Conservation (phyloP, 2,113 vertebrate species). For the Hippopotamus amphibius region DNA sequence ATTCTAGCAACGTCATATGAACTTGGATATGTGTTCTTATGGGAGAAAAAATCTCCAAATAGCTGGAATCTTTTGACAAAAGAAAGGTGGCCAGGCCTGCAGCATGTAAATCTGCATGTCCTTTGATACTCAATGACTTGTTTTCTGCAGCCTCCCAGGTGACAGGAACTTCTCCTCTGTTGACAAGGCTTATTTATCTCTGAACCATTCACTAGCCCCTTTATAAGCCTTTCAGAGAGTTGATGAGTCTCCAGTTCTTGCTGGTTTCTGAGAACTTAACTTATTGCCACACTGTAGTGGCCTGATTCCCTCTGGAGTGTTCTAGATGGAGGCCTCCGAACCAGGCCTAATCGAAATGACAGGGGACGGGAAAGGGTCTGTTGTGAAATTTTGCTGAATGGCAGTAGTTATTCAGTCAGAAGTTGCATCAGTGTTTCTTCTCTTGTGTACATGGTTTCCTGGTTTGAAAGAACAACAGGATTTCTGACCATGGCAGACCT, state of each 20-base stretch:
- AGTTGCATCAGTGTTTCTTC: conserved; percentile 6
- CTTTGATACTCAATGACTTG: not conserved
- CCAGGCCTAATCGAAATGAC: not conserved
- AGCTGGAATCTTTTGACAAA: not conserved
- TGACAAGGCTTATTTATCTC: not conserved
- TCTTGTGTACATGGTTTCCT: conserved; percentile 87
- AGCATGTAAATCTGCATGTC: not conserved
- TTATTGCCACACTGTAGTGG: no score
- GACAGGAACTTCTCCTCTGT: not conserved
- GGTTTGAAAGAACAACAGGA: conserved; percentile 87
- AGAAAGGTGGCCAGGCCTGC: not conserved
- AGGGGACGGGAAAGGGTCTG: not conserved
- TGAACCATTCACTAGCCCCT: not conserved
- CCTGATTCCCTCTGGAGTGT: not conserved
- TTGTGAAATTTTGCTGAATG: not conserved
- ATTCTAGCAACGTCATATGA: not conserved
- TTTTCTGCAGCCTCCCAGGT: not conserved
- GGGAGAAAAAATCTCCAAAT: not conserved
- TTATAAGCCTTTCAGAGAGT: not conserved
- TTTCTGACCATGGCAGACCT: conserved; percentile 78
- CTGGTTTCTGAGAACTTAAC: not conserved
- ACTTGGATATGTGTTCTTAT: not conserved
- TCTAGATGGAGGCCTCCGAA: not conserved
- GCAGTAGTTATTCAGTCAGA: not conserved
- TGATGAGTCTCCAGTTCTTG: not conserved